Conservation (phyloP, 2,888 invertebrate species). For the Drosophila demipolita region DNA sequence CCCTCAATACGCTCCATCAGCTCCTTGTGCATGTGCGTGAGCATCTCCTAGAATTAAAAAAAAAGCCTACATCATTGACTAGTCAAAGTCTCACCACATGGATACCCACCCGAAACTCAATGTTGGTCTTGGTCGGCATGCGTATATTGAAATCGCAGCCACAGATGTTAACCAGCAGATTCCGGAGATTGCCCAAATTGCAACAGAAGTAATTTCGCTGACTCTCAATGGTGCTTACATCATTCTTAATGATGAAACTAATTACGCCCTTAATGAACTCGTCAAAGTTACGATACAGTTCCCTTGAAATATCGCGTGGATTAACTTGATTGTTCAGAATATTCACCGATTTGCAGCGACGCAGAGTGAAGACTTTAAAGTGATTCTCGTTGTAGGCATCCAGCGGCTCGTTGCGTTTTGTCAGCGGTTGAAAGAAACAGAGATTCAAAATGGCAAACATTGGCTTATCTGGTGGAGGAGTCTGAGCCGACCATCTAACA, state of each 20-base stretch:
- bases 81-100: neutral
- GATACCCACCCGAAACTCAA: constrained; percentile 68
- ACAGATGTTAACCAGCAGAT: constrained; percentile 69
- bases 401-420: constrained; percentile 33
- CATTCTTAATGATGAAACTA: constrained; percentile 38
- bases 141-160: constrained; percentile 73
- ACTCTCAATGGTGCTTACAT: constrained; percentile 40
- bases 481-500: rapidly evolving
- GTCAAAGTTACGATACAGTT: constrained; percentile 61
- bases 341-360: constrained; percentile 33
- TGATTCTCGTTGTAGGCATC: constrained; percentile 53
- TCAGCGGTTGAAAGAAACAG: constrained; percentile 59
- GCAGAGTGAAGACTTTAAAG: constrained; percentile 32
- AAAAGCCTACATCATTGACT: neutral
- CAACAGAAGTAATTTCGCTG: constrained; percentile 66
- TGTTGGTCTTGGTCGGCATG: constrained; percentile 72
- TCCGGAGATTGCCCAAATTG: constrained; percentile 66
- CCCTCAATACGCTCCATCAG: constrained; percentile 54
- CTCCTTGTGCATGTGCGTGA: constrained; percentile 67
- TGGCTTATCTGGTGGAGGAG: neutral
- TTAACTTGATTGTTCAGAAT: neutral
- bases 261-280: constrained; percentile 55
- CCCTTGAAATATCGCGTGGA: constrained; percentile 24
- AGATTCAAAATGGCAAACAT: constrained; percentile 65
- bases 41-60: constrained; percentile 52